A percentile compares a stretch with the other conserved stretches of the same genome.
Conservation (phyloP, 2,797 vertebrate species). For the Myioborus melanocephalus region DNA sequence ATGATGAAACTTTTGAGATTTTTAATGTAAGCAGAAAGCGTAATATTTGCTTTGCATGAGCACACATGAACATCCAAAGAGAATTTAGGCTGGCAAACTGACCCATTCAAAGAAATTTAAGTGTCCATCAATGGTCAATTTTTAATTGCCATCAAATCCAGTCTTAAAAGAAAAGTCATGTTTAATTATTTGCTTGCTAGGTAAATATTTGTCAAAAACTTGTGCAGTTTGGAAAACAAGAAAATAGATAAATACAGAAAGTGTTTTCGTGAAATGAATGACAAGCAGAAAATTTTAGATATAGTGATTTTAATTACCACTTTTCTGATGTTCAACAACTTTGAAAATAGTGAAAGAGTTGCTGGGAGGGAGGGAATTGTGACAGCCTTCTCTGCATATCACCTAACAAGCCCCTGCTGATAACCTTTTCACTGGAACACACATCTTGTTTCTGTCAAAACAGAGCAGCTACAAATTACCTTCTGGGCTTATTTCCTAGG, state of each 20-base stretch:
- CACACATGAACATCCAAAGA: not conserved
- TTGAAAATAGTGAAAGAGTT: not conserved
- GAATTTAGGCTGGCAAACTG: not conserved
- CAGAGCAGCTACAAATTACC: not conserved
- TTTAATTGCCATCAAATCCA: not conserved
- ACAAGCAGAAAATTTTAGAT: not conserved
- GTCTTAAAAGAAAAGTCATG: not conserved
- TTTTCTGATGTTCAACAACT: not conserved
- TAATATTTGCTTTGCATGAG: not conserved
- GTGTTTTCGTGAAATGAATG: not conserved
- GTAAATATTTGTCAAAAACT: not conserved
- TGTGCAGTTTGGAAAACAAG: not conserved
- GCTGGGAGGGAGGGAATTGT: not conserved
- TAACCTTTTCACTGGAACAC: not conserved
- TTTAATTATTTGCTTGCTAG: not conserved
- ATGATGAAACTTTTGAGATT: not conserved
- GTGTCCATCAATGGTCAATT: not conserved
- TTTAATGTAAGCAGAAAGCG: not conserved
- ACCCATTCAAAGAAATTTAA: not conserved
- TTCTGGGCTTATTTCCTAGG: not conserved
- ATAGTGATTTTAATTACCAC: not conserved
- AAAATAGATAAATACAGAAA: not conserved
- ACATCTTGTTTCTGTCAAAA: not conserved
- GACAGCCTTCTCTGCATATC: not conserved
- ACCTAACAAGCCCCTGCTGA: not conserved